Evolutionary conservation across 2,797 vertebrate species (phyloP), one percentile per base, ranked within the genome.

Genomic region (Sphenopsis melanotis): DNA sequence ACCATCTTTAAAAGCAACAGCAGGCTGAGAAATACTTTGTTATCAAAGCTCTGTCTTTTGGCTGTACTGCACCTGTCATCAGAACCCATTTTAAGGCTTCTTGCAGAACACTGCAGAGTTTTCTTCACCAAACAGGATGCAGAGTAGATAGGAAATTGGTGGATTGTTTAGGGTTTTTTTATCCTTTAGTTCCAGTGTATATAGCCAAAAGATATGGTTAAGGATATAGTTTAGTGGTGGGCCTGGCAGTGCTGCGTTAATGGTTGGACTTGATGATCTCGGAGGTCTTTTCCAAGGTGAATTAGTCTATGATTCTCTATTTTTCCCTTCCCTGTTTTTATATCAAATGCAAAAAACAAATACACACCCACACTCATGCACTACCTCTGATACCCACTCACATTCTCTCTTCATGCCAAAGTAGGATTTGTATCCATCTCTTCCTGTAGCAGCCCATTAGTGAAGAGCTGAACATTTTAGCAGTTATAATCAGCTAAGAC

Each of bases 281-380:
- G 52, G 19, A 71, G 30, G 12, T 47, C 12, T 53, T 71, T 78
- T 59, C 46, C 39, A 53, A 23, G 19, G 22, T n/a, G 24, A 29
- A 41, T 24, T 6, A 46, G 16, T 53, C 37, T 15, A 17, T 41
- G 18, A 46, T 36, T 71, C 34, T 53, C 9, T 36, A 15, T 24
- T 83, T 91, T 93, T 88, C 3, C 42, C 26, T 84, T 90, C 24
- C 6, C 14, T n/a, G 4, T 64, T 83, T 78, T 15, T 60, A 39
- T 60, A 39, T 60, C 57, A 60, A 60, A 29, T 60, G 5, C 36
- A 39, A 39, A 60, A 60, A 39, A 23, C 34, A 83, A 63, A 39
- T 34, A 34, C 11, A 37, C 11, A 52, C 3, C 6, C 0, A 0
- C 26, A 34, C 20, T 88, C 75, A n/a, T 0, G 29, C n/a, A 13